Percentiles rank a stretch among this genome's conserved stretches.
Evolutionary conservation across 2,797 vertebrate species (phyloP).

Genomic region (Enteromius paludinosus): DNA sequence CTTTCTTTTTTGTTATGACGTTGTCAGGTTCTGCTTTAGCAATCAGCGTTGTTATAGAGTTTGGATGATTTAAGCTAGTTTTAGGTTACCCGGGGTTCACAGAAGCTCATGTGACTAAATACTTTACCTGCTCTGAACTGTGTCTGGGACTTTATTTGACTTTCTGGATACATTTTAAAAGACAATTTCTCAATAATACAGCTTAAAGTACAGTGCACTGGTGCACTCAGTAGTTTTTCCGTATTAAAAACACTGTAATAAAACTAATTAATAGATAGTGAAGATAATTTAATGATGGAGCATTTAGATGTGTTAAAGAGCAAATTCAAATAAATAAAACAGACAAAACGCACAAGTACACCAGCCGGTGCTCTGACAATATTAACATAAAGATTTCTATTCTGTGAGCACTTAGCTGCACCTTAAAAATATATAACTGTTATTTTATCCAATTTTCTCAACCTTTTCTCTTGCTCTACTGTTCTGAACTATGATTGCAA

Average conservation of each 20-base stretch:
- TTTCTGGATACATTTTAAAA: conserved; percentile 15
- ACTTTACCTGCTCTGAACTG: not conserved
- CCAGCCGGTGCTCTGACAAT: not conserved
- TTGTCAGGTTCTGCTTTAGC: conserved; percentile 47
- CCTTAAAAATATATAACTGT: not conserved
- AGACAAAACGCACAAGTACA: not conserved
- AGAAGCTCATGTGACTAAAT: conserved; percentile 31
- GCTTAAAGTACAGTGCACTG: not conserved
- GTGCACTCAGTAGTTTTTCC: not conserved
- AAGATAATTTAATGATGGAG: not conserved
- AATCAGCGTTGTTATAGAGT: conserved; percentile 42
- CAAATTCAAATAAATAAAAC: not conserved
- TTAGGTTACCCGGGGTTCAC: conserved; percentile 33
- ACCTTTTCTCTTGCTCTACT: not conserved
- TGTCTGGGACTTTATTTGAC: conserved; percentile 23
- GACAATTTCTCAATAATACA: not conserved
- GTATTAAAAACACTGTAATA: not conserved
- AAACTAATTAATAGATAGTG: not conserved
- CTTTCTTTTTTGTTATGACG: conserved; percentile 31
- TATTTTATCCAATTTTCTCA: not conserved
- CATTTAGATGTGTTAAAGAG: not conserved
- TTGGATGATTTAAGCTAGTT: conserved; percentile 38
- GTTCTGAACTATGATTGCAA: not conserved
- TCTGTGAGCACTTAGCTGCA: not conserved
- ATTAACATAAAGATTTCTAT: not conserved